Percentiles rank a stretch among this genome's conserved stretches.
These are phyloP conservation scores for Chionis minor DNA, from an alignment of 2,113 vertebrate species.

Conservation along the genomic window DNA sequence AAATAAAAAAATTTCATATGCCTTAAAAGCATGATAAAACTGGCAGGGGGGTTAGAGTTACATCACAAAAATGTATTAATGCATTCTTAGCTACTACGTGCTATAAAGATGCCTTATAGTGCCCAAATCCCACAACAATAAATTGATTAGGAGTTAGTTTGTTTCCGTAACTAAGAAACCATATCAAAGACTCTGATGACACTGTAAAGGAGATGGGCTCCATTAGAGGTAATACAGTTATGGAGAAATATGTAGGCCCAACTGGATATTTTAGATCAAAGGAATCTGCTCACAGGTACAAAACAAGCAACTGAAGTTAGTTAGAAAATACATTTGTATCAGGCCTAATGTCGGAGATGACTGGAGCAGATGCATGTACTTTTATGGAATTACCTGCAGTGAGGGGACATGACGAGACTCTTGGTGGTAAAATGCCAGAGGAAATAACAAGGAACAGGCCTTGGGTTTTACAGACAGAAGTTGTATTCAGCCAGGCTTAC, in stretches of 20 bases:
- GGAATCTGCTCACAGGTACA: background rate
- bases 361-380: background rate
- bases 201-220: background rate
- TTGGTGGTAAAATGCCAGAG: background rate
- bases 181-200: background rate
- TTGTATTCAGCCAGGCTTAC: background rate
- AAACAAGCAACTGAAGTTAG: background rate
- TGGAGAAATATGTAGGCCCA: background rate
- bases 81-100: background rate
- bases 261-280: background rate
- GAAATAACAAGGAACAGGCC: background rate
- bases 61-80: background rate
- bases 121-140: background rate
- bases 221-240: background rate
- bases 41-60: background rate
- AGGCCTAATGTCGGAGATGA: background rate
- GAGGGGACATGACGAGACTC: background rate
- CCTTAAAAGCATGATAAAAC: background rate
- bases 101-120: background rate
- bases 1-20: background rate
- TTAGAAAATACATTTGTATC: background rate
- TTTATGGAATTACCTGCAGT: background rate
- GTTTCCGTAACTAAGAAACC: background rate
- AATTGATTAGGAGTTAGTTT: background rate
- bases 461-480: background rate